These are phyloP conservation scores for Platichthys flesus DNA, from an alignment of 2,113 vertebrate species.

Conservation along the genomic window DNA sequence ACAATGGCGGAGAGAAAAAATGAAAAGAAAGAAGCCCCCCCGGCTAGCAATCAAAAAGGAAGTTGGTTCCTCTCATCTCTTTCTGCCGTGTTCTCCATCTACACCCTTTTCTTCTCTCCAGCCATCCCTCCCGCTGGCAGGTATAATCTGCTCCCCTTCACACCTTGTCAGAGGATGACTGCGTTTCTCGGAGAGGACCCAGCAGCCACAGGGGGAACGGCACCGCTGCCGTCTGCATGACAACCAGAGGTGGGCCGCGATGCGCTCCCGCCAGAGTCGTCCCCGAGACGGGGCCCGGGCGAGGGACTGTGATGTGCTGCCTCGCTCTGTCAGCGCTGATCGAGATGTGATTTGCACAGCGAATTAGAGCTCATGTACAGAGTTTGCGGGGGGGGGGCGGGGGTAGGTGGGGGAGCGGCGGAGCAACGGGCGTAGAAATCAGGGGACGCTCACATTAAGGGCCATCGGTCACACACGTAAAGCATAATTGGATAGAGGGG, in stretches of 20 bases:
- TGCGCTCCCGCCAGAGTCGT: slow-evolving; percentile 43
- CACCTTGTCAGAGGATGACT: slow-evolving; percentile 69
- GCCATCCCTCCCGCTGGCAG: slow-evolving; percentile 70
- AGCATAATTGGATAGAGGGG: slow-evolving; percentile 38
- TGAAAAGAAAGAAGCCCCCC: slow-evolving; percentile 36
- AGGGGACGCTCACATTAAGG: slow-evolving; percentile 27
- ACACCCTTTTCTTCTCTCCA: slow-evolving; percentile 39
- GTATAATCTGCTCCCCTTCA: slow-evolving; percentile 78
- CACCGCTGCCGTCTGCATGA: slow-evolving; percentile 41
- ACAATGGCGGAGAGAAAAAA: slow-evolving; percentile 49
- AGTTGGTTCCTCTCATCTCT: slow-evolving; percentile 60
- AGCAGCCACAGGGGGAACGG: slow-evolving; percentile 46
- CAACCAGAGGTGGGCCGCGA: slow-evolving; percentile 45
- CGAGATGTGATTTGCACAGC: slow-evolving; percentile 58
- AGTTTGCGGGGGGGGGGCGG: not conserved
- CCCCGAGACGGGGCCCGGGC: slow-evolving; percentile 13
- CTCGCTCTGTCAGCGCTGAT: slow-evolving; percentile 48
- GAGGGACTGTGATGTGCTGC: slow-evolving; percentile 34
- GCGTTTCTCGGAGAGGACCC: slow-evolving; percentile 50
- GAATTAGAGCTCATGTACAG: slow-evolving; percentile 63
- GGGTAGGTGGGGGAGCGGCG: not conserved
- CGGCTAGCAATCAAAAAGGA: slow-evolving; percentile 64
- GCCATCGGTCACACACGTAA: slow-evolving; percentile 44
- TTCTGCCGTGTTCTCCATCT: slow-evolving; percentile 50
- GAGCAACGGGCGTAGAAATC: slow-evolving; percentile 40